Evolutionary conservation across 2,113 vertebrate genomes (phyloP), one percentile per base, ranked within the genome.

Genomic region (Nothoprocta perdicaria): DNA sequence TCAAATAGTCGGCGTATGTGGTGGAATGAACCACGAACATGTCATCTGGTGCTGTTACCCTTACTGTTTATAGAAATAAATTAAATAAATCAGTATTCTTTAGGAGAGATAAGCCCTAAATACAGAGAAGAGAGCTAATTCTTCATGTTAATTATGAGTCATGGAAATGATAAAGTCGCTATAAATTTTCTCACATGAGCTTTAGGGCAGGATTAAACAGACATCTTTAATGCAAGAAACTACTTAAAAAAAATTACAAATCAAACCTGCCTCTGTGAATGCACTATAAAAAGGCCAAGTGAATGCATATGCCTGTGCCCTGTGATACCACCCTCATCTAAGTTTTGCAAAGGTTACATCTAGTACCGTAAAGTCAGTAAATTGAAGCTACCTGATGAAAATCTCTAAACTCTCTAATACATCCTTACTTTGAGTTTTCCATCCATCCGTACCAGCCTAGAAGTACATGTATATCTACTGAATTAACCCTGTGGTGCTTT

Each of bases 121-220:
- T 94, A 94, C 86, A 76, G 86, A 95, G 94, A 90, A 88, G 76
- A 85, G 48, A 86, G 80, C 68, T 95, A 93, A 95, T 75, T 96
- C 55, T 84, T 95, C 68, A 14, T 93, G 80, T 94, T 94, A 90
- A 84, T 96, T 96, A 62, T 61, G 80, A 76, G 62, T 89, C 69
- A 72, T 60, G 12, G 26, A 55, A 96, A 95, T 91, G 89, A 86
- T 78, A 12, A 31, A 94, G 60, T 80, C 62, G 86, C 91, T 95
- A 68, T 88, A 80, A 79, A 63, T 89, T 96, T 95, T 86, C 88
- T 81, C 79, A 78, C 78, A 69, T 95, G 90, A 97, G 69, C 41
- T 80, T 92, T 86, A 87, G 89, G 80, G 84, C 60, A 61, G 93
- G 81, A 93, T 84, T 95, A 96, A 96, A 89, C 90, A 94, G 84